Evolutionary conservation across 2,888 invertebrate species (phyloP).

Genomic region (Pristionchus mayeri): DNA sequence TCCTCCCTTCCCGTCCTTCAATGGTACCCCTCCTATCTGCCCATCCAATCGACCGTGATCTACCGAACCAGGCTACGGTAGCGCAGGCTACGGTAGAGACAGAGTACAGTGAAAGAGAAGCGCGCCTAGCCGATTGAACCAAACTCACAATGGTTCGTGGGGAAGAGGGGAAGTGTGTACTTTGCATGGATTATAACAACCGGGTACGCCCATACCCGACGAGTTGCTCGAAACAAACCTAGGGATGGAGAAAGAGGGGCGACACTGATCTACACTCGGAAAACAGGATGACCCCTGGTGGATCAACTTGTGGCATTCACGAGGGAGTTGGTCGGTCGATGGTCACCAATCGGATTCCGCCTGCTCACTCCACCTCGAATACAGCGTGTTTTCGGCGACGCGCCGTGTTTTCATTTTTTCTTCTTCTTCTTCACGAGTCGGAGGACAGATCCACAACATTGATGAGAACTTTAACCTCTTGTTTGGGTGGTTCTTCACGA

Average conservation of each 20-base stretch:
- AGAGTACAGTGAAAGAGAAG: background rate
- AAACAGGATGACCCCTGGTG: too few species aligned
- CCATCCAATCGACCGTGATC: conserved; percentile 33
- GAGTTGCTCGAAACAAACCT: background rate
- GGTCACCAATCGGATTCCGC: background rate
- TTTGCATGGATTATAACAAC: conserved; percentile 26
- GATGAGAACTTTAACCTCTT: background rate
- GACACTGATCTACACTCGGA: too few species aligned
- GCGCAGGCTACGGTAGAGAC: background rate
- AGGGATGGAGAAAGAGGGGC: conserved; percentile 13
- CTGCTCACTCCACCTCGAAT: background rate
- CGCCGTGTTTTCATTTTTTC: background rate
- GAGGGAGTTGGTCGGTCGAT: background rate
- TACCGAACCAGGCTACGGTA: conserved; percentile 19
- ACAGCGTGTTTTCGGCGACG: too few species aligned
- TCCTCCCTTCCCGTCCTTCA: background rate
- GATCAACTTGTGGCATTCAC: too few species aligned
- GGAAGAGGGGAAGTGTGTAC: conserved; percentile 15
- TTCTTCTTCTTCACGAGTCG: background rate
- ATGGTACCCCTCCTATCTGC: background rate
- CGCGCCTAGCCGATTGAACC: too few species aligned
- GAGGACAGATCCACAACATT: background rate
- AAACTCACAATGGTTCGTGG: background rate
- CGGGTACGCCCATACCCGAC: conserved; percentile 20
- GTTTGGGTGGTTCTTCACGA: too few species aligned